A percentile compares a stretch with the other conserved stretches of the same genome.
phyloP scores from a whole-genome alignment of 2,888 invertebrate genomes.

The Perdita meconis region DNA sequence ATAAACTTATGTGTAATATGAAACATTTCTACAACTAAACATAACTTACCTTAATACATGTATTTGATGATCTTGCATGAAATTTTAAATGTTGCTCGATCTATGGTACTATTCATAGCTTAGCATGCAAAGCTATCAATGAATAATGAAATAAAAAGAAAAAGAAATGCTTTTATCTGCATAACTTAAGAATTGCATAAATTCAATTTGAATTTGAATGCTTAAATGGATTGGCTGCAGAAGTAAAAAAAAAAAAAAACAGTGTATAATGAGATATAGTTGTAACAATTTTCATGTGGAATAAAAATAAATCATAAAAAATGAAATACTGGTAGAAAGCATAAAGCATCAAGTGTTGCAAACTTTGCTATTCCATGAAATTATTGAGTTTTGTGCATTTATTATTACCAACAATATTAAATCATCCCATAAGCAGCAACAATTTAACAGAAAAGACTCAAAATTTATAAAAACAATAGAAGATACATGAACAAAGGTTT shows the following conservation, averaged over 20 bases:
- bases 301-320: slow-evolving; percentile 3
- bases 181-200: not conserved
- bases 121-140: slow-evolving; percentile 63
- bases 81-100: slow-evolving; percentile 34
- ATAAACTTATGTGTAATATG: not conserved
- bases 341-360: slow-evolving; percentile 23
- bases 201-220: not conserved
- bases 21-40: not conserved
- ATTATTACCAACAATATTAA: slow-evolving; percentile 2
- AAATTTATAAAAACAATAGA: no score
- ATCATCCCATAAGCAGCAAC: no score
- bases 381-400: not conserved
- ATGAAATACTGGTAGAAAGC: slow-evolving; percentile 21
- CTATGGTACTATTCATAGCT: slow-evolving; percentile 40
- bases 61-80: slow-evolving; percentile 22
- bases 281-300: not conserved
- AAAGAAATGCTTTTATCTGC: slow-evolving; percentile 9
- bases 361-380: not conserved
- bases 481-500: no score
- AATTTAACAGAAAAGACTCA: no score
- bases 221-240: not conserved
- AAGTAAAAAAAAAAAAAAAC: not conserved
- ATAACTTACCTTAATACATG: slow-evolving; percentile 56
- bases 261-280: not conserved
- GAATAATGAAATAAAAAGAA: slow-evolving; percentile 26